These are phyloP conservation scores for Cyanistes caeruleus DNA, from an alignment of 2,113 vertebrate species.

Conservation along the genomic window DNA sequence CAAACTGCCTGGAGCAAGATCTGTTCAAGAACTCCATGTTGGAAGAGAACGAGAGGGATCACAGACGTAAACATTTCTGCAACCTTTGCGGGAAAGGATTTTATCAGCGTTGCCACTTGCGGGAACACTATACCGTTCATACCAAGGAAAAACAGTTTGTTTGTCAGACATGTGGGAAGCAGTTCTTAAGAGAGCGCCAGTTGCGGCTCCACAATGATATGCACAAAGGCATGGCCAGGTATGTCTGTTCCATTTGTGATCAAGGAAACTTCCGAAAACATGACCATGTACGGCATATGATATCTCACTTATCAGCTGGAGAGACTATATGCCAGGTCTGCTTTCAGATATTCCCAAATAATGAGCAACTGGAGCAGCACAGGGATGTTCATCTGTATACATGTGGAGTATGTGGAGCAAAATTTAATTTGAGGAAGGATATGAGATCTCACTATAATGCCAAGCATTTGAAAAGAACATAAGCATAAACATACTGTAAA, in stretches of 20 bases:
- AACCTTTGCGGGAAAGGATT: slow-evolving; percentile 96
- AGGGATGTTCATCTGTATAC: slow-evolving; percentile 98
- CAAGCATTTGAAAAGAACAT: slow-evolving; percentile 94
- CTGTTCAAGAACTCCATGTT: slow-evolving; percentile 83
- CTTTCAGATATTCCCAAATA: slow-evolving; percentile 96
- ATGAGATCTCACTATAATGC: slow-evolving; percentile 98
- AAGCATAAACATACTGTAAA: slow-evolving; percentile 68
- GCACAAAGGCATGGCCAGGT: slow-evolving; percentile 98
- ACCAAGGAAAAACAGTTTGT: slow-evolving; percentile 99
- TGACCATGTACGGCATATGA: slow-evolving; percentile 98
- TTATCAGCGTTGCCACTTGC: slow-evolving; percentile 97
- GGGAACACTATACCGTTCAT: slow-evolving; percentile 98
- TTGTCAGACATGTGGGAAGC: slow-evolving; percentile 97
- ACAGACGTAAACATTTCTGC: slow-evolving; percentile 96
- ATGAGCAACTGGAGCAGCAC: slow-evolving; percentile 93
- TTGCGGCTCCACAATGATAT: slow-evolving; percentile 97
- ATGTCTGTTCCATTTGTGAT: slow-evolving; percentile 96
- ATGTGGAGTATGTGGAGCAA: slow-evolving; percentile 96
- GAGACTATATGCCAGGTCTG: slow-evolving; percentile 99
- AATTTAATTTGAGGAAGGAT: slow-evolving; percentile 98
- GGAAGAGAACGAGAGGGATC: slow-evolving; percentile 88
- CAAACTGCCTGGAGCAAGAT: slow-evolving; percentile 90
- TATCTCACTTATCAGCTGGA: slow-evolving; percentile 94
- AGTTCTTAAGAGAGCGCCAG: slow-evolving; percentile 95
- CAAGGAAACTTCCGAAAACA: slow-evolving; percentile 99